Conservation (phyloP, 2,797 vertebrate species). For the Triplophysa yarkandensis region DNA sequence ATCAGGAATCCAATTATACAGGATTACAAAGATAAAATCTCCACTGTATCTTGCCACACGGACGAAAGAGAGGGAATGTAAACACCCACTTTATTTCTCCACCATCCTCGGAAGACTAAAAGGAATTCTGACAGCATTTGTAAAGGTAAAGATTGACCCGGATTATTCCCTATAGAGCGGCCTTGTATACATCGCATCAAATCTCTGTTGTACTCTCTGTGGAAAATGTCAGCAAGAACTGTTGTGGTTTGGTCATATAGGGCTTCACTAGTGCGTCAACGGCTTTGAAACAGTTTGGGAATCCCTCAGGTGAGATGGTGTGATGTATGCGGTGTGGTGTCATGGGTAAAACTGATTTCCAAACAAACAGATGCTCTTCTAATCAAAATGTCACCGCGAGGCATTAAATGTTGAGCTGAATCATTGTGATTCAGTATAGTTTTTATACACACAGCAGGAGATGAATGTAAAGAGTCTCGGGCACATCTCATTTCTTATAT, state of each 20-base stretch:
- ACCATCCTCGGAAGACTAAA: conserved; percentile 22
- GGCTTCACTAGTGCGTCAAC: conserved; percentile 8
- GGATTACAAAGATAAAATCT: conserved; percentile 77
- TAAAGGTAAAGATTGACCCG: conserved; percentile 43
- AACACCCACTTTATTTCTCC: conserved; percentile 1
- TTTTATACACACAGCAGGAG: background rate
- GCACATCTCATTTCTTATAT: conserved; percentile 34
- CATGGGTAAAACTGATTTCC: background rate
- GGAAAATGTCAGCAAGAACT: background rate
- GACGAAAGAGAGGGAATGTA: conserved; percentile 34
- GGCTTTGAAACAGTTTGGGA: background rate
- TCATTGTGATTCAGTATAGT: conserved; percentile 31
- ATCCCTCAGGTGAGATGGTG: conserved; percentile 27
- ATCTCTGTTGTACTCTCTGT: background rate
- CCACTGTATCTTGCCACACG: conserved; percentile 46
- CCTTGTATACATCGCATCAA: background rate
- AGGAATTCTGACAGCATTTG: background rate
- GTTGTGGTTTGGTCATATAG: background rate
- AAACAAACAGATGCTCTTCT: conserved; percentile 14
- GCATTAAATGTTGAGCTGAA: background rate
- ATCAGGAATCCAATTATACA: conserved; percentile 75
- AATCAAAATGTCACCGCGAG: conserved; percentile 44
- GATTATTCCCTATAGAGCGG: conserved; percentile 13
- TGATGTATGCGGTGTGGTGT: background rate
- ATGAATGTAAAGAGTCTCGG: background rate